These are phyloP conservation scores for Tyto alba DNA, from an alignment of 2,113 vertebrate species.

Conservation along the genomic window DNA sequence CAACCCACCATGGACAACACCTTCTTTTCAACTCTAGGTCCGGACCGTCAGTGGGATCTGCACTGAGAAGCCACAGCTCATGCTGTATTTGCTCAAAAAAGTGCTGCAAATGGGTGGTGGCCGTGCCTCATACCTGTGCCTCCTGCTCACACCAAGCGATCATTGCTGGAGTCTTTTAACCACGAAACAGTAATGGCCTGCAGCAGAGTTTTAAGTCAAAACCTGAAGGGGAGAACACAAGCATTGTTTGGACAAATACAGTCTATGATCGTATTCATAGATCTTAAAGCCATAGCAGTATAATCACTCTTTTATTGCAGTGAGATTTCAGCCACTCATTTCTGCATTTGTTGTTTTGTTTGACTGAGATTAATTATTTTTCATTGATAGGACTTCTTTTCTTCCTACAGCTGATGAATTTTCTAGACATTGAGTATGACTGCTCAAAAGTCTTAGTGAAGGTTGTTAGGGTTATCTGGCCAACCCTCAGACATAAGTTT, in stretches of 20 bases:
- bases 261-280: background rate
- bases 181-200: background rate
- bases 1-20: background rate
- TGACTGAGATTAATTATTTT: background rate
- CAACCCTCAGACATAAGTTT: background rate
- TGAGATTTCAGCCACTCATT: background rate
- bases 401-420: background rate
- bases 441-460: background rate
- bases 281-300: background rate
- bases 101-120: background rate
- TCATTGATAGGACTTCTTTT: background rate
- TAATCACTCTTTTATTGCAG: background rate
- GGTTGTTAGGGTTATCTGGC: background rate
- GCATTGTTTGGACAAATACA: background rate
- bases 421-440: background rate
- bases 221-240: background rate
- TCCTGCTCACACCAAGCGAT: background rate
- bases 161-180: background rate
- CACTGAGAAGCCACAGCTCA: background rate
- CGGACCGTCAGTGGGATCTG: background rate
- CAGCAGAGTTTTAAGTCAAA: background rate
- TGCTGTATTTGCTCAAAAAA: background rate
- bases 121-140: background rate
- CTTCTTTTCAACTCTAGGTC: background rate
- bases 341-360: background rate